Percentiles rank a stretch among this genome's conserved stretches.
These are phyloP conservation scores for Cecropterus lyciades DNA, from an alignment of 1,140 invertebrate species.

Conservation along the genomic window DNA sequence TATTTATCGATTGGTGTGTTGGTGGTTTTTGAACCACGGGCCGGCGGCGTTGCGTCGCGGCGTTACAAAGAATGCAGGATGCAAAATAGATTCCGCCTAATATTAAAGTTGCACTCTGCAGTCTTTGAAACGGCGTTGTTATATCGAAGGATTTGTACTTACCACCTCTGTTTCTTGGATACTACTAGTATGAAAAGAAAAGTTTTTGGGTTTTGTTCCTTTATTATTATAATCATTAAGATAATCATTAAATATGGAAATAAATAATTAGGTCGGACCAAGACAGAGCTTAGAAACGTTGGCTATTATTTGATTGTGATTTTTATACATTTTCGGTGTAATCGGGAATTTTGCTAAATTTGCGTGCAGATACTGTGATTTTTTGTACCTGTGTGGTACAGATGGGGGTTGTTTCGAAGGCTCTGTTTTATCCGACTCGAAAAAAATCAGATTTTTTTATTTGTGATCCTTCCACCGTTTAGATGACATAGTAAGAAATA, in stretches of 20 bases:
- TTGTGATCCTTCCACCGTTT: constrained; percentile 29
- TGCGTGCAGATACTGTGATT: constrained; percentile 79
- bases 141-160: constrained; percentile 72
- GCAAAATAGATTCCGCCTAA: constrained; percentile 81
- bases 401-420: constrained; percentile 57
- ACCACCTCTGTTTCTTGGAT: constrained; percentile 71
- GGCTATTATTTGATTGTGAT: constrained; percentile 72
- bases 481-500: too few relatives aligned
- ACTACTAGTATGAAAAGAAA: constrained; percentile 74
- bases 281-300: constrained; percentile 64
- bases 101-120: constrained; percentile 76
- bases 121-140: constrained; percentile 74
- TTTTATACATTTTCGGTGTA: constrained; percentile 75
- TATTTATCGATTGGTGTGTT: constrained; percentile 33
- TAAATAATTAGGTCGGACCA: constrained; percentile 65
- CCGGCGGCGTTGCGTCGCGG: constrained; percentile 49
- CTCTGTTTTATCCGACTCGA: constrained; percentile 66
- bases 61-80: constrained; percentile 75
- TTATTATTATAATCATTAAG: constrained; percentile 83
- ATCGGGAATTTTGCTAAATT: constrained; percentile 63
- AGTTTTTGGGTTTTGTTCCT: constrained; percentile 85
- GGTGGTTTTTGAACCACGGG: constrained; percentile 14
- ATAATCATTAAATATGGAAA: constrained; percentile 80
- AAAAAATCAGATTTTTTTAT: constrained; percentile 62
- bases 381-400: constrained; percentile 74